These are phyloP conservation scores for Geodia barretti DNA, from an alignment of 37 sponge, comb jelly and placozoan genomes.

Conservation along the genomic window DNA sequence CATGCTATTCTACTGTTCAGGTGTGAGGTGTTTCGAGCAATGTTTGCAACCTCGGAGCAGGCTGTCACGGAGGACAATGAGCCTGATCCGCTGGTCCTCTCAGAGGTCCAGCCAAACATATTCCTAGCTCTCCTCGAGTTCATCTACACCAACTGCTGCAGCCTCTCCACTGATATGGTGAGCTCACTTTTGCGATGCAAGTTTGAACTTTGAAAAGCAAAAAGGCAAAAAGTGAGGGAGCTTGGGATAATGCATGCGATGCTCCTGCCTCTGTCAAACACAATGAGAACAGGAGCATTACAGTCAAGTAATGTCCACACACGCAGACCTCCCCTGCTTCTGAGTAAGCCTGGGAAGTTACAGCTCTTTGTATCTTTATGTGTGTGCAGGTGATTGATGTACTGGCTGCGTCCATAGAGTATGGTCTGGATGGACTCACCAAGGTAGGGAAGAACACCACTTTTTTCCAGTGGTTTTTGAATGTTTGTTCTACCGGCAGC, in stretches of 20 bases:
- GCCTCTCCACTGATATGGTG: conserved; percentile 71
- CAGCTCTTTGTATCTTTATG: neutral
- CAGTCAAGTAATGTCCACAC: no score
- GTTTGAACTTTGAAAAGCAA: neutral
- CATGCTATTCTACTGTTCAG: conserved; percentile 47
- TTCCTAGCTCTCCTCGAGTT: conserved; percentile 94
- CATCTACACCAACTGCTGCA: conserved; percentile 96
- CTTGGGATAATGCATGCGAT: no score
- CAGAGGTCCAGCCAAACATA: conserved; percentile 85
- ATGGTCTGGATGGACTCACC: conserved; percentile 91
- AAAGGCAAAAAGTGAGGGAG: no score
- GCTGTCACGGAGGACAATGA: conserved; percentile 40
- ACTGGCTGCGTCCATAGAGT: conserved; percentile 89
- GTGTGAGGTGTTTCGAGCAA: conserved; percentile 97
- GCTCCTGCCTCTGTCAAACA: no score
- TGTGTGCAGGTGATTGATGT: conserved; percentile 78
- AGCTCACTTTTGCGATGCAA: neutral
- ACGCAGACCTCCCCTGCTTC: neutral
- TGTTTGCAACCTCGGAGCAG: conserved; percentile 78
- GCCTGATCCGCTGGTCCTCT: conserved; percentile 78
- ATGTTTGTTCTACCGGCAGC: conserved; percentile 24
- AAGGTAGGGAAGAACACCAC: no score
- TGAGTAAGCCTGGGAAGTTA: neutral
- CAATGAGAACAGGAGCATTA: no score
- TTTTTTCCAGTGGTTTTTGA: no score